These are phyloP conservation scores for Protonemura montana DNA, from an alignment of 2,888 invertebrate species.

Conservation along the genomic window DNA sequence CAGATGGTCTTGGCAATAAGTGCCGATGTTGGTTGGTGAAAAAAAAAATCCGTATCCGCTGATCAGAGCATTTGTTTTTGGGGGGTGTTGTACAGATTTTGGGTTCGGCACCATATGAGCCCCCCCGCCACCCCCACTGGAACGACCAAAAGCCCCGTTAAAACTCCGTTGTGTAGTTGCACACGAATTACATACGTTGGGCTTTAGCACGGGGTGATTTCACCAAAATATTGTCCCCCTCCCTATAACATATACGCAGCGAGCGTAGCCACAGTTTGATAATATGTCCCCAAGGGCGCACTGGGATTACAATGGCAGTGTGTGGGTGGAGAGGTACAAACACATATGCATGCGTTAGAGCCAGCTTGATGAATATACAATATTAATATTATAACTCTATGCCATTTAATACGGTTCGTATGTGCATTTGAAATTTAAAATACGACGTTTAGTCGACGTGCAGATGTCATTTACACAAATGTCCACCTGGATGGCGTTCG, in stretches of 20 bases:
- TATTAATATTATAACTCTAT: background rate
- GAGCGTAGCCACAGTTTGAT: background rate
- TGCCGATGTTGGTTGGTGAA: background rate
- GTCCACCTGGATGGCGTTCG: background rate
- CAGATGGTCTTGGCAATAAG: background rate
- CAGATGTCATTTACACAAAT: slow-evolving; percentile 5
- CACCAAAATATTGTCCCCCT: background rate
- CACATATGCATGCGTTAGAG: background rate
- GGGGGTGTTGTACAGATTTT: background rate
- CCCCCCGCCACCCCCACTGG: background rate
- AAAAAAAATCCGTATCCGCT: background rate
- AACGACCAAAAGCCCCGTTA: no score
- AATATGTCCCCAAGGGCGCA: slow-evolving; percentile 7
- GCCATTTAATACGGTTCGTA: background rate
- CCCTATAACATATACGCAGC: background rate
- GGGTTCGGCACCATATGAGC: background rate
- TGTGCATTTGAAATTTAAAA: background rate
- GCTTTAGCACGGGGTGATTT: background rate
- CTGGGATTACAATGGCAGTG: background rate
- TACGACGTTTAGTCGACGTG: background rate
- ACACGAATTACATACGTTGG: background rate
- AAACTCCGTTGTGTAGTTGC: background rate
- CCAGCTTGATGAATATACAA: background rate
- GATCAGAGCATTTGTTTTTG: background rate
- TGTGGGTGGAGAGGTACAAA: background rate